phyloP scores from a whole-genome alignment of 1,140 invertebrate genomes.

The Pogonus chalceus region DNA sequence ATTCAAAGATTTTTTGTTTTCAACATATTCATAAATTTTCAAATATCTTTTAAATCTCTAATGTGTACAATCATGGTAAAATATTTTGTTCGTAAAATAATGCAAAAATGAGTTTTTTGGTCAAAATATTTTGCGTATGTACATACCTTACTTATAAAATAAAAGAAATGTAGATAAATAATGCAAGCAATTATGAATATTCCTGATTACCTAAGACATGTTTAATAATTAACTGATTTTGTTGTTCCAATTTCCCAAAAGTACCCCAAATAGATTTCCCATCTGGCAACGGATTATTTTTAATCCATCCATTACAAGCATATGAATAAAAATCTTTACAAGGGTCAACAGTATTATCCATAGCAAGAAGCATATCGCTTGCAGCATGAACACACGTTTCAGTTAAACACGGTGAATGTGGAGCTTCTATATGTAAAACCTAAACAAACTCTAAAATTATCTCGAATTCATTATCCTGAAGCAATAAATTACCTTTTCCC shows the following conservation, averaged over 20 bases:
- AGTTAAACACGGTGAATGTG: constrained; percentile 56
- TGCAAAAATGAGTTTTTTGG: too few relatives aligned
- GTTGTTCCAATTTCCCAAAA: constrained; percentile 86
- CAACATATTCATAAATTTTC: too few relatives aligned
- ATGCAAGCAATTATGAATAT: too few relatives aligned
- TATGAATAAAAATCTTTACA: constrained; percentile 94
- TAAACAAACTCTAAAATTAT: neutral
- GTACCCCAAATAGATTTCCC: constrained; percentile 91
- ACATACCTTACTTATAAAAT: too few relatives aligned
- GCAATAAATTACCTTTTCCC: constrained; percentile 17
- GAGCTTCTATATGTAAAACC: constrained; percentile 8
- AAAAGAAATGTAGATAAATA: too few relatives aligned
- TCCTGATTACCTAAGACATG: constrained; percentile 79
- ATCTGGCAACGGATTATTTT: constrained; percentile 83
- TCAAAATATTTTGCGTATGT: too few relatives aligned
- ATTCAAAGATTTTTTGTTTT: too few relatives aligned
- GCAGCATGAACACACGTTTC: constrained; percentile 78
- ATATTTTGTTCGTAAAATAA: too few relatives aligned
- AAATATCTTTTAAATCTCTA: too few relatives aligned
- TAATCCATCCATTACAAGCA: constrained; percentile 87
- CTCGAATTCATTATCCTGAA: neutral
- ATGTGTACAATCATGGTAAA: too few relatives aligned
- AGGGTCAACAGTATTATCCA: constrained; percentile 71
- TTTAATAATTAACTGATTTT: constrained; percentile 87
- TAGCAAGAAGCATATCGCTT: constrained; percentile 71